phyloP scores from a whole-genome alignment of 2,113 vertebrate species.

The Charadrius vociferus region DNA sequence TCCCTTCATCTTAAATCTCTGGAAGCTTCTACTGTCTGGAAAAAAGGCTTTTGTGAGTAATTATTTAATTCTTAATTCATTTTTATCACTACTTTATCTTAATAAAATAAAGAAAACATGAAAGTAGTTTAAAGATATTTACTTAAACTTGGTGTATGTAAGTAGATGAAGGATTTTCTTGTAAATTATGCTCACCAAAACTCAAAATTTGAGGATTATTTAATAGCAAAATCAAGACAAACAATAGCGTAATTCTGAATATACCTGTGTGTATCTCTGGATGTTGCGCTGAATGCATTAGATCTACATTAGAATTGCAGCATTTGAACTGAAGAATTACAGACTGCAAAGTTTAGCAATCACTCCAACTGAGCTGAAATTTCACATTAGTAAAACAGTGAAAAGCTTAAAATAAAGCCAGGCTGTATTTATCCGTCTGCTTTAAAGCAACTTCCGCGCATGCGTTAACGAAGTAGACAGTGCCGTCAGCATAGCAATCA shows the following conservation, averaged over 20 bases:
- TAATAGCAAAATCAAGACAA: conserved; percentile 5
- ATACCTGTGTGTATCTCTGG: background rate
- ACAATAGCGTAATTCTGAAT: background rate
- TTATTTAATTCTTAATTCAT: background rate
- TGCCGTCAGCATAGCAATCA: conserved; percentile 6
- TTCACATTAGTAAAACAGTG: conserved; percentile 5
- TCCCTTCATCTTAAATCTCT: conserved; percentile 8
- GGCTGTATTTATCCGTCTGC: background rate
- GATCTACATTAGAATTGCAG: background rate
- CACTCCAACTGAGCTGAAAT: background rate
- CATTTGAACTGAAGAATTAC: background rate
- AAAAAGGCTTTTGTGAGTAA: background rate
- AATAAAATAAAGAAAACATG: background rate
- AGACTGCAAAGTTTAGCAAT: background rate
- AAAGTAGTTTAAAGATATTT: background rate
- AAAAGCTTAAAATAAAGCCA: conserved; percentile 26
- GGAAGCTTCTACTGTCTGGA: background rate
- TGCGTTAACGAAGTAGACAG: background rate
- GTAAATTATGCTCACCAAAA: background rate
- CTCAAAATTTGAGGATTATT: background rate
- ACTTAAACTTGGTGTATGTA: background rate
- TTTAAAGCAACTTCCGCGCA: background rate
- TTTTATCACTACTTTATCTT: conserved; percentile 32
- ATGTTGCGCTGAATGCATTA: background rate
- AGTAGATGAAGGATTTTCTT: conserved; percentile 39